phyloP scores from a whole-genome alignment of 2,113 vertebrate genomes.

The Lonchura striata region DNA sequence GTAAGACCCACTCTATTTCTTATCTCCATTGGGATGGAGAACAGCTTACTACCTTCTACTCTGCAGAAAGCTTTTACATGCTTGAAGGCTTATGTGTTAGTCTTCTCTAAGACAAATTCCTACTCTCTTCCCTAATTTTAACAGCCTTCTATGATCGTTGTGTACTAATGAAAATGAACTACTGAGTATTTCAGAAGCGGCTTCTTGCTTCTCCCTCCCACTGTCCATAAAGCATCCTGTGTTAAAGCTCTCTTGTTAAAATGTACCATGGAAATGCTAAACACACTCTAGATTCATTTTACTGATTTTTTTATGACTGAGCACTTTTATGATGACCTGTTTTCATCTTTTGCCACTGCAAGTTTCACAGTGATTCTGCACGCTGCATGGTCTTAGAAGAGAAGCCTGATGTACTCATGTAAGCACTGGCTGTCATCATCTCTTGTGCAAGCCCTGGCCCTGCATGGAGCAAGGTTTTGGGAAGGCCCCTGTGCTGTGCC shows the following conservation, averaged over 20 bases:
- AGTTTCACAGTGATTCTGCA: neutral
- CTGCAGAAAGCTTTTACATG: neutral
- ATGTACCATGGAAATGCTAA: neutral
- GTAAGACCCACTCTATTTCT: neutral
- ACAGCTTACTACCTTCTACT: neutral
- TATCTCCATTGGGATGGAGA: neutral
- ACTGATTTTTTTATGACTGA: neutral
- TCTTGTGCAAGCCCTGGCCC: neutral
- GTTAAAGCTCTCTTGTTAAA: neutral
- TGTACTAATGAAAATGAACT: neutral
- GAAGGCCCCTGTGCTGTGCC: neutral
- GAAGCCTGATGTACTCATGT: rapidly evolving
- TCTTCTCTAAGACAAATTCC: neutral
- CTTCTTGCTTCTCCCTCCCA: neutral
- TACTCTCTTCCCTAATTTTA: neutral
- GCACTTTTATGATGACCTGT: neutral
- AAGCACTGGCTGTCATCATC: neutral
- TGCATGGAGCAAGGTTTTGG: neutral
- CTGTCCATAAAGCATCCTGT: neutral
- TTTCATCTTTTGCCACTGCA: neutral
- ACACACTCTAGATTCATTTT: neutral
- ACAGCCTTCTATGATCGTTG: neutral
- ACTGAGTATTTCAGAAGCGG: neutral
- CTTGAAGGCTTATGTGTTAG: neutral
- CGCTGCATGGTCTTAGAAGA: neutral